These are phyloP conservation scores for Dipodomys spectabilis DNA, from an alignment of 2,113 vertebrate species.

Conservation along the genomic window DNA sequence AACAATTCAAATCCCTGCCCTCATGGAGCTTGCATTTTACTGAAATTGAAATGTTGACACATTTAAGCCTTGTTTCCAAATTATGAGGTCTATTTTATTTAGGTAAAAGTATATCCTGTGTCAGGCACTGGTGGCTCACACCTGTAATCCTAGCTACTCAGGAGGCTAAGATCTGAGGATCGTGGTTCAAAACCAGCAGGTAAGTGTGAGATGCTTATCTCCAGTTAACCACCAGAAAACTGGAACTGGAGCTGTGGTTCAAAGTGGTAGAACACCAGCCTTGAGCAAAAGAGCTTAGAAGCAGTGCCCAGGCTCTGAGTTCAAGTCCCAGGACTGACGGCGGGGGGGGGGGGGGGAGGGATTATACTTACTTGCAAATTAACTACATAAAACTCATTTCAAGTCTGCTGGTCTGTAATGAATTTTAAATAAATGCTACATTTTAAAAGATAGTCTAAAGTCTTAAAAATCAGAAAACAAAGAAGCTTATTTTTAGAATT, in stretches of 20 bases:
- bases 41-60: constrained; percentile 50
- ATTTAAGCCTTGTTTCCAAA: constrained; percentile 37
- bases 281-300: no score
- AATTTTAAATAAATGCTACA: constrained; percentile 33
- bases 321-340: no score
- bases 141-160: no score
- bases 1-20: constrained; percentile 15
- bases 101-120: constrained; percentile 3
- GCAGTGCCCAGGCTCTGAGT: no score
- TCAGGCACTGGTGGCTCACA: no score
- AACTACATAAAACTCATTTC: constrained; percentile 37
- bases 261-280: no score
- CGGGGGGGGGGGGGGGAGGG: no score
- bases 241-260: no score
- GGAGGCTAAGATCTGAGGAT: no score
- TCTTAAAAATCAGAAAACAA: constrained; percentile 50
- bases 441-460: constrained; percentile 5
- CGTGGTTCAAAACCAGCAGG: no score
- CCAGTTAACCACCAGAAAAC: no score
- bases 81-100: constrained; percentile 11
- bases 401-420: not conserved
- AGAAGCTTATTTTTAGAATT: not conserved
- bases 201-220: no score
- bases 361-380: not conserved
- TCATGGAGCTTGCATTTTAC: not conserved